phyloP scores from a whole-genome alignment of 2,888 invertebrate species.

The Drosophila nigricruria region DNA sequence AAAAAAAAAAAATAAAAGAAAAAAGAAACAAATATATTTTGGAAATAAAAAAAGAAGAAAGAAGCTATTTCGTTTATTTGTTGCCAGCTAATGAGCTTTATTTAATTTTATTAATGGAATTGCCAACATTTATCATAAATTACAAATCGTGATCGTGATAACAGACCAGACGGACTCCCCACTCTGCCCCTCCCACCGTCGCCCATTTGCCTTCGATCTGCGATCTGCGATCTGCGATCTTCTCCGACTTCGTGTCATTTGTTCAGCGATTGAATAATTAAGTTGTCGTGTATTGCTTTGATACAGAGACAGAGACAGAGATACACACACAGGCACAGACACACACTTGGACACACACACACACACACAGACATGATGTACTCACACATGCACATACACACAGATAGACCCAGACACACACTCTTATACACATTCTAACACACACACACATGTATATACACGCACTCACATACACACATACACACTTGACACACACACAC shows the following conservation, averaged over 20 bases:
- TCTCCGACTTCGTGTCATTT: conserved; percentile 34
- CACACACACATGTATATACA: conserved; percentile 7
- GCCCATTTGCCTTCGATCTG: conserved; percentile 3
- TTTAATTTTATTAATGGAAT: conserved; percentile 82
- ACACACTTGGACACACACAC: not conserved
- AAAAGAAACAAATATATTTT: not conserved
- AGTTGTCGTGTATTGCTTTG: conserved; percentile 69
- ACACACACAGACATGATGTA: not conserved
- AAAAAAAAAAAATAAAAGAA: not conserved
- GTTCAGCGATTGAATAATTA: conserved; percentile 67
- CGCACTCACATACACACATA: not conserved
- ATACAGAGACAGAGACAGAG: conserved; percentile 29
- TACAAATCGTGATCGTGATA: conserved; percentile 80
- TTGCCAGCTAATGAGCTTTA: conserved; percentile 75
- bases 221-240: conserved; percentile 14
- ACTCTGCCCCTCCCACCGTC: not conserved
- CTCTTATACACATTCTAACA: conserved; percentile 1
- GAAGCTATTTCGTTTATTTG: conserved; percentile 39
- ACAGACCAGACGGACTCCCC: conserved; percentile 42
- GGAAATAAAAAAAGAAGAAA: conserved; percentile 1
- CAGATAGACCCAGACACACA: conserved; percentile 9
- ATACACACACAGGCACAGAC: not conserved
- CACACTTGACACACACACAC: not conserved
- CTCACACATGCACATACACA: conserved; percentile 1
- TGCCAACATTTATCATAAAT: conserved; percentile 81